Base-by-base conservation (phyloP, 64 coral and sea anemone species). In the Porites australiensis region DNA sequence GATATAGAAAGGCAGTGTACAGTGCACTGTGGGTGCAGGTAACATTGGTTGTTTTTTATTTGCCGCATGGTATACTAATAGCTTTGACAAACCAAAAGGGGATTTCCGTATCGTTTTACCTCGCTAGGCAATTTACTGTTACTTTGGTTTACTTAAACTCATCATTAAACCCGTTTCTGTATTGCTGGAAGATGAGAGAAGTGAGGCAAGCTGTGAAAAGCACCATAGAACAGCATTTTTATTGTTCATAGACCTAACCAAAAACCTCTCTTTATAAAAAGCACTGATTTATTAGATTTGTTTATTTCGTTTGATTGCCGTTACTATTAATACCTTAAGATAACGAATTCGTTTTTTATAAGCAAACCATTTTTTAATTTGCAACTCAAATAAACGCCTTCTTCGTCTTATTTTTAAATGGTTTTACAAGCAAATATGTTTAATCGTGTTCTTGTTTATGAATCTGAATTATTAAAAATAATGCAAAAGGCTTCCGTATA, bases 111-210 rank as follows among this genome's bases (percentile, higher is more conserved):
- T 19, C 66, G 6, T 3, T n/a, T 27, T 21, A 4, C 5, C 0
- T 70, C 1, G 19, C 9, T 8, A 14, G 66, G 0, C 13, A 70
- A 19, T 70, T 70, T 70, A 70, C 19, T 8, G 16, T 21, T 4
- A 70, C 66, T 21, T 4, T 70, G 22, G 66, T 70, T 22, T 27
- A 4, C 66, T 19, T 70, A 20, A 70, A 70, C 22, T 70, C 66
- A 19, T 8, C 66, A 20, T 23, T 70, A 23, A 70, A 70, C 18
- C 66, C 66, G 0, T 18, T 70, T 7, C 13, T 70, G 3, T 70
- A 70, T n/a, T 70, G 66, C 16, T 70, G 66, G 66, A 70, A 70
- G 66, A 70, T 70, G 19, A 70, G 16, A 18, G 66, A 27, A 70
- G 66, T 70, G 16, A 70, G 18, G 8, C 66, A 70, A 70, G 19